A percentile compares a stretch with the other conserved stretches of the same genome.
Conservation (phyloP, 2,113 vertebrate genomes). For the Rhombomys opimus region DNA sequence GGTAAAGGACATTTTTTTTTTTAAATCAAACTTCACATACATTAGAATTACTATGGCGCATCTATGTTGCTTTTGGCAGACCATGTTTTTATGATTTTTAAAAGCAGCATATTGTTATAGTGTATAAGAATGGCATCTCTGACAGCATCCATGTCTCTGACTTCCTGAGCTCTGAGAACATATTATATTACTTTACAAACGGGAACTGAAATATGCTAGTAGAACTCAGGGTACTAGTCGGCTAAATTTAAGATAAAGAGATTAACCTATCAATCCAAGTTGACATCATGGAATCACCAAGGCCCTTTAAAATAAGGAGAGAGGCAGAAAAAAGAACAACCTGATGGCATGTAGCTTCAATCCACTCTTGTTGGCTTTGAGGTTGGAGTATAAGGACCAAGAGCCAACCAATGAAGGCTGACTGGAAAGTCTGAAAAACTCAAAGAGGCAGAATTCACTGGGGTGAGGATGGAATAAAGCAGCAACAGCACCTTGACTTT, state of each 20-base stretch:
- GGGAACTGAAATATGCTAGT: background rate
- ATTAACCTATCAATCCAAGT: background rate
- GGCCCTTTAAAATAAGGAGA: background rate
- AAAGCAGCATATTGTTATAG: background rate
- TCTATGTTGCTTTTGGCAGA: background rate
- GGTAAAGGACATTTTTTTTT: background rate
- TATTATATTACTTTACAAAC: background rate
- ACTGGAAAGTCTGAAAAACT: background rate
- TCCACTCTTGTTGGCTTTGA: background rate
- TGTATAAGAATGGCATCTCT: background rate
- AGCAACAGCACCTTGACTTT: background rate
- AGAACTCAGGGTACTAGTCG: constrained; percentile 1
- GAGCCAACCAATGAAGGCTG: too few relatives aligned
- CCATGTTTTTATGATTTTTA: background rate
- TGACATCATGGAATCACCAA: background rate
- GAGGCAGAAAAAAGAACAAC: background rate
- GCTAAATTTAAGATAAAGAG: background rate
- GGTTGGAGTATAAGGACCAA: background rate
- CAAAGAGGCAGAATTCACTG: background rate
- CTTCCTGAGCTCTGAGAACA: background rate
- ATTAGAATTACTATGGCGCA: background rate
- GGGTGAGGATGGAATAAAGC: background rate
- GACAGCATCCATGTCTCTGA: background rate
- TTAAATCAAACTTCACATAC: background rate
- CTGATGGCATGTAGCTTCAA: background rate